Conservation (phyloP, 1,140 invertebrate species). For the Drosophila lini region DNA sequence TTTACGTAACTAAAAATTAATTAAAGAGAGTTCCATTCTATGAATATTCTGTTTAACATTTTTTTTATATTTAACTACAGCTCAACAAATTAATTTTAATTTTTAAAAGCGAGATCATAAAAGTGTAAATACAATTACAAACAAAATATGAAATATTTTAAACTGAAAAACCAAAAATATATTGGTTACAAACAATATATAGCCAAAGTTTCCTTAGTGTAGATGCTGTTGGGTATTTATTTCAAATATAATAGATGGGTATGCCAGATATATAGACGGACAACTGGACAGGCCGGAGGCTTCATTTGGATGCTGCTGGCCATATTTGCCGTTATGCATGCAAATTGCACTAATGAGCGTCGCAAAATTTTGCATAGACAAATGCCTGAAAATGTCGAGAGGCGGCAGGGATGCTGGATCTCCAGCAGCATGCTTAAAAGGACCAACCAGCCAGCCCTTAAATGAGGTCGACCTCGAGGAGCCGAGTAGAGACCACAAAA, state of each 20-base stretch:
- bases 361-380: constrained; percentile 76
- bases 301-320: constrained; percentile 47
- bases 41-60: background rate
- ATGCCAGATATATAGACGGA: constrained; percentile 40
- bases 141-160: background rate
- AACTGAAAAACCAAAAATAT: background rate
- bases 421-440: constrained; percentile 31
- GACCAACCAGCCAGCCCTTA: constrained; percentile 21
- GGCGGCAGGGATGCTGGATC: constrained; percentile 3
- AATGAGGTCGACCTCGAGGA: constrained; percentile 45
- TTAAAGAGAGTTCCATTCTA: background rate
- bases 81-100: background rate
- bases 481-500: constrained; percentile 37
- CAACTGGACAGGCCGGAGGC: constrained; percentile 39
- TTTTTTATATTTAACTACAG: background rate
- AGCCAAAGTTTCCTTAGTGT: background rate
- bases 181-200: too few relatives aligned
- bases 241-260: constrained; percentile 51
- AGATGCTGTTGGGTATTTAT: constrained; percentile 56
- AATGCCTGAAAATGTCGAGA: constrained; percentile 46
- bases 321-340: constrained; percentile 78
- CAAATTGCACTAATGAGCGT: constrained; percentile 79
- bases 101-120: background rate
- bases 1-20: background rate
- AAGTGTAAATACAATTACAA: background rate